Base-by-base conservation (phyloP, 2,113 vertebrate genomes). In the Aplodontia rufa region DNA sequence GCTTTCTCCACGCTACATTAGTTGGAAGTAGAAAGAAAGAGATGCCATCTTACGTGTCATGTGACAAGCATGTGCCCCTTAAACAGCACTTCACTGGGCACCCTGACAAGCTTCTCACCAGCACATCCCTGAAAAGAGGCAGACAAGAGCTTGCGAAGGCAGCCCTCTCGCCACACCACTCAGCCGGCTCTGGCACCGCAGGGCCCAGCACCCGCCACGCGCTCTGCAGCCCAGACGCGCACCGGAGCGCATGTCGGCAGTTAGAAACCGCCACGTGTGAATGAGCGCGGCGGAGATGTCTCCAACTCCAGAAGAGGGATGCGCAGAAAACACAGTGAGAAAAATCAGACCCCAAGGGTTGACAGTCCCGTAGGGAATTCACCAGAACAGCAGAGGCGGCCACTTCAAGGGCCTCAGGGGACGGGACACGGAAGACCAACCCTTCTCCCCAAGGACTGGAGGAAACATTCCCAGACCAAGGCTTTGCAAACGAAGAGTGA, bases 51-150 rank as follows among this genome's bases (percentile, higher is more conserved):
- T 30, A 69, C 9, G 37, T 1, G 17, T 55, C 5, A 51, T 1
- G 5, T 6, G 49, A 40, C 3, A 64, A 51, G 60, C 35, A 17
- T 14, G 14, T 5, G 0, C 19, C 4, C 66, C 47, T 10, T 13
- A 22, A 13, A 78, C 0, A 45, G 58, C n/a, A 47, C 17, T 10
- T 4, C 7, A 40, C 35, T 12, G 10, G 45, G 58, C 51, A 51
- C 7, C 8, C 55, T 28, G 5, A 1, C 4, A 49, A 58, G 32
- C 0, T 2, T 58, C 24, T 35, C 49, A 8, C 5, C 1, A 0
- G 19, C 6, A 40, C 42, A 12, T 42, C 9, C 24, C 16, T 0
- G n/a, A 53, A 58, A 30, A 28, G 62, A 81, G 12, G 30, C 24
- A 49, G 14, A 12, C 12, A 40, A 32, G 45, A 6, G 45, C 28